These are phyloP conservation scores for Acromyrmex echinatior DNA, from an alignment of 1,140 invertebrate species.

Conservation along the genomic window DNA sequence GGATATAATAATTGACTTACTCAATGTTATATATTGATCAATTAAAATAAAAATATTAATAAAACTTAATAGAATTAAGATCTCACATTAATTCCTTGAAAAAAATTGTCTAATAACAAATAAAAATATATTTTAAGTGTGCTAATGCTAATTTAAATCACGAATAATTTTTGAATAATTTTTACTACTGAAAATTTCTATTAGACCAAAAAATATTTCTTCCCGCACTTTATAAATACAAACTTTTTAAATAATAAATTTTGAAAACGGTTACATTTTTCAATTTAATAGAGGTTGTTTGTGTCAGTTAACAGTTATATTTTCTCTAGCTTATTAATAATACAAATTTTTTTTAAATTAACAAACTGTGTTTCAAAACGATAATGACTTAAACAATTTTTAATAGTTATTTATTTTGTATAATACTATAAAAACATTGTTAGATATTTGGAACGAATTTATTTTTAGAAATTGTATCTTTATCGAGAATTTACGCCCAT, in stretches of 20 bases:
- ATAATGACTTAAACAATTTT: background rate
- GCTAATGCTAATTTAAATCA: background rate
- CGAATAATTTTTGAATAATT: background rate
- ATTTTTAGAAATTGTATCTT: conserved; percentile 2
- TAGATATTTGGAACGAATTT: background rate
- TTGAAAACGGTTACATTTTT: background rate
- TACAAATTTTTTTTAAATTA: background rate
- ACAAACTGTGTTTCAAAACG: background rate
- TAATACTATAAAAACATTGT: background rate
- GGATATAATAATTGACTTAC: background rate
- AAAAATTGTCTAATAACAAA: background rate
- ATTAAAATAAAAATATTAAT: background rate
- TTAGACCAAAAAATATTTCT: background rate
- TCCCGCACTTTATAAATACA: background rate
- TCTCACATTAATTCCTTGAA: background rate
- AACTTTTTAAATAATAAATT: background rate
- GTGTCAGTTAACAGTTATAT: background rate
- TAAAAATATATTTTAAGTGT: background rate
- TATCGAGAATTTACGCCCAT: background rate
- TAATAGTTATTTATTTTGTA: background rate
- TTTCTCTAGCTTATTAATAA: background rate
- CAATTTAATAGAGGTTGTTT: background rate
- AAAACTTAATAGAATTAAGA: background rate
- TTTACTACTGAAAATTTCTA: background rate
- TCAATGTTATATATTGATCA: background rate